A percentile compares a stretch with the other conserved stretches of the same genome.
phyloP scores from a whole-genome alignment of 2,797 vertebrate genomes.

The Helicolenus hilgendorfi region DNA sequence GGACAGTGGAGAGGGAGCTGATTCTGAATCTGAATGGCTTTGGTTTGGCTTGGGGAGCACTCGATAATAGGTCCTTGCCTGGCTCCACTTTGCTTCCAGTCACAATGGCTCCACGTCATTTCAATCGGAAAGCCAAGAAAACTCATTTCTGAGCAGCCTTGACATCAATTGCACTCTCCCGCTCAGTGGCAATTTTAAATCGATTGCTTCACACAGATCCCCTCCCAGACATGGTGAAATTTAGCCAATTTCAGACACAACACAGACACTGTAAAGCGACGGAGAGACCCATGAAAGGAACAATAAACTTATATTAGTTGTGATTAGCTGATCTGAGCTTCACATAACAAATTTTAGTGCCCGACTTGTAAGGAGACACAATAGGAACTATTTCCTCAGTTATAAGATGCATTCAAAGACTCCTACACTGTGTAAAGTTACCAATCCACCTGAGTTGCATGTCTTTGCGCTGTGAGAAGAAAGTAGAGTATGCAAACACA shows the following conservation, averaged over 20 bases:
- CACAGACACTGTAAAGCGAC: conserved; percentile 56
- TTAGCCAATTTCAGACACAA: conserved; percentile 71
- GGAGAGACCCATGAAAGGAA: conserved; percentile 23
- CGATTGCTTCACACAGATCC: conserved; percentile 71
- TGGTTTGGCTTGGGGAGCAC: conserved; percentile 49
- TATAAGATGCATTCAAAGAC: background rate
- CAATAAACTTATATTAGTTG: conserved; percentile 52
- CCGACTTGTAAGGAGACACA: background rate
- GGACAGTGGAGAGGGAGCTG: conserved; percentile 26
- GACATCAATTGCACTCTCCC: conserved; percentile 85
- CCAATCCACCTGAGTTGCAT: background rate
- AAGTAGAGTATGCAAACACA: conserved; percentile 27
- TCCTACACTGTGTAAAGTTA: background rate
- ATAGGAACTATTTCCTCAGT: background rate
- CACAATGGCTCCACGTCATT: conserved; percentile 79
- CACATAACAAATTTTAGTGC: background rate
- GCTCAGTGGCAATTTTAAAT: conserved; percentile 82
- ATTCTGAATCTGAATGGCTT: conserved; percentile 41
- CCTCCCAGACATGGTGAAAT: conserved; percentile 63
- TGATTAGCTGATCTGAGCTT: conserved; percentile 33
- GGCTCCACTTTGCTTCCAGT: conserved; percentile 68
- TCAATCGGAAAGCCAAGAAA: conserved; percentile 81
- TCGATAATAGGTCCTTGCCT: conserved; percentile 60
- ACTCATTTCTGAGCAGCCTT: conserved; percentile 85
- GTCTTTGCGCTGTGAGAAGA: background rate